A percentile compares a stretch with the other conserved stretches of the same genome.
Evolutionary conservation across 1,140 invertebrate genomes (phyloP).

Genomic region (Vanessa tameamea): DNA sequence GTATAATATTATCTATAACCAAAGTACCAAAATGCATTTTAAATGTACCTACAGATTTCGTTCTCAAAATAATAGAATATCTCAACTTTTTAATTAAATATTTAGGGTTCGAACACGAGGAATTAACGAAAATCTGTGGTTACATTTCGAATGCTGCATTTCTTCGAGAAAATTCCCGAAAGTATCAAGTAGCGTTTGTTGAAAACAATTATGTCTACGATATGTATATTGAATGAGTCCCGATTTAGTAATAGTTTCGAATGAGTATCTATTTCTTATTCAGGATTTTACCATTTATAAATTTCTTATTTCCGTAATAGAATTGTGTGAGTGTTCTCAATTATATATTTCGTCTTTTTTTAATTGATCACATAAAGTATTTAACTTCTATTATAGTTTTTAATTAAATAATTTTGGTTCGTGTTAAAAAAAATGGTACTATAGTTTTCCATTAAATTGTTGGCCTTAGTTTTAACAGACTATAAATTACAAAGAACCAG

Average conservation of each 20-base stretch:
- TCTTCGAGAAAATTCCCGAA: slow-evolving; percentile 4
- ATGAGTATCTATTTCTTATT: background rate
- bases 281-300: no score
- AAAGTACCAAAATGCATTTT: slow-evolving; percentile 1
- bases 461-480: background rate
- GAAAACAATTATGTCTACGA: background rate
- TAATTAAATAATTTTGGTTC: no score
- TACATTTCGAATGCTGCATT: slow-evolving; percentile 7
- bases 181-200: background rate
- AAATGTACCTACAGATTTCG: background rate
- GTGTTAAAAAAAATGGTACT: no score
- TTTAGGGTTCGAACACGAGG: no score
- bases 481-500: background rate
- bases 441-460: no score
- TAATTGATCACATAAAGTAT: no score
- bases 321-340: no score
- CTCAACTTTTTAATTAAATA: no score
- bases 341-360: no score
- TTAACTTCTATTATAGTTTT: no score
- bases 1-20: background rate
- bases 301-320: no score
- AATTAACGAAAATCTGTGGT: background rate
- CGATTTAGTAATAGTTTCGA: background rate
- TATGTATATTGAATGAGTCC: background rate
- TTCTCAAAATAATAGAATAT: background rate